These are phyloP conservation scores for Ailurus styani DNA, from an alignment of 2,113 vertebrate species.

Conservation along the genomic window DNA sequence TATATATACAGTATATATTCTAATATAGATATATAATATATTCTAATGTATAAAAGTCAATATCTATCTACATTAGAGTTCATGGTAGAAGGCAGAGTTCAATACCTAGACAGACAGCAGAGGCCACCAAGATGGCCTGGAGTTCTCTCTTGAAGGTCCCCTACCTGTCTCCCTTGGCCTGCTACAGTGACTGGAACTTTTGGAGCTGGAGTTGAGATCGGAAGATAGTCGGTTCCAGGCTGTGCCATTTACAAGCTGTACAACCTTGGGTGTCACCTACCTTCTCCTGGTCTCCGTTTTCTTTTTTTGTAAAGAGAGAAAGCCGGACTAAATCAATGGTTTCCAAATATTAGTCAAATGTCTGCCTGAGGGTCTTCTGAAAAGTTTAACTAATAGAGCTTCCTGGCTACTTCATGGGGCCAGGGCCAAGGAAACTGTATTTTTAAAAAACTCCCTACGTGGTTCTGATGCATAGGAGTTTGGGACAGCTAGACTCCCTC, in stretches of 20 bases:
- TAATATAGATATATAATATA: not conserved
- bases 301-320: not conserved
- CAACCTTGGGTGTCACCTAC: not conserved
- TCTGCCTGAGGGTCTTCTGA: not conserved
- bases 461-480: not conserved
- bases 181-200: not conserved
- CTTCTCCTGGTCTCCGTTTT: not conserved
- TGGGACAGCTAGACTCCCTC: not conserved
- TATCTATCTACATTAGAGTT: not conserved
- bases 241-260: not conserved
- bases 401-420: not conserved
- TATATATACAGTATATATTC: not conserved
- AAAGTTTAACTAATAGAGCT: not conserved
- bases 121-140: not conserved
- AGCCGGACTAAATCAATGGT: not conserved
- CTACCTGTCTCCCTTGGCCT: not conserved
- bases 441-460: not conserved
- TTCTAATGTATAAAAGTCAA: not conserved
- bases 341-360: not conserved
- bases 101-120: not conserved
- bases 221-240: not conserved
- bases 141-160: not conserved
- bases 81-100: not conserved
- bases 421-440: not conserved
- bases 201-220: not conserved